Evolutionary conservation across 2,888 invertebrate genomes (phyloP).

Genomic region (Megamerina dolium): DNA sequence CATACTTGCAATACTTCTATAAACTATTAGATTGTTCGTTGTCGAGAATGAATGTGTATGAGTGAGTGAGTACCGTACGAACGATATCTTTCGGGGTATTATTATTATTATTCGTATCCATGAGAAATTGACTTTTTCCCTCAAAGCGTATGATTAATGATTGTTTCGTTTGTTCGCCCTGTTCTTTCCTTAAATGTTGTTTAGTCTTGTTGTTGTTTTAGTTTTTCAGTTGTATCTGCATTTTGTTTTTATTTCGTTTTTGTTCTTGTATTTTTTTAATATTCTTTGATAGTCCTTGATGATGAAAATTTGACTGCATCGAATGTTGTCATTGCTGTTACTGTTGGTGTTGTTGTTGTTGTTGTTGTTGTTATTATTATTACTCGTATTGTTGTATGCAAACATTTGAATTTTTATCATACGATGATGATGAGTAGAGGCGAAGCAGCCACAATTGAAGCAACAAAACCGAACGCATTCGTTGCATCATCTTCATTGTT

Average conservation of each 20-base stretch:
- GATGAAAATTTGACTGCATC: conserved; percentile 17
- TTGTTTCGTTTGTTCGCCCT: conserved; percentile 29
- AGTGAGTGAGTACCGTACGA: too few species aligned
- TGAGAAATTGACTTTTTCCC: conserved; percentile 43
- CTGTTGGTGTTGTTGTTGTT: conserved; percentile 18
- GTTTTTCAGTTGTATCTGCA: conserved; percentile 14
- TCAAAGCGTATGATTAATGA: conserved; percentile 41
- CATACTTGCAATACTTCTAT: too few species aligned
- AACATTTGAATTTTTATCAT: too few species aligned
- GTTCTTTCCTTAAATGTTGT: too few species aligned
- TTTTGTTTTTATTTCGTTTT: conserved; percentile 13
- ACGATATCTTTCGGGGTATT: too few species aligned
- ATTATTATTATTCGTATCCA: too few species aligned
- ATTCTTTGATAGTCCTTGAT: conserved; percentile 22
- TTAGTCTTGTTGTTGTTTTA: too few species aligned
- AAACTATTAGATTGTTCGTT: too few species aligned
- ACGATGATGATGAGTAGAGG: too few species aligned
- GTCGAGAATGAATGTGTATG: too few species aligned
- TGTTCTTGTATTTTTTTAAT: conserved; percentile 4
- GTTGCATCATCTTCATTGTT: conserved; percentile 10
- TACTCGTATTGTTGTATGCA: too few species aligned
- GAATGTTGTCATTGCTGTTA: conserved; percentile 19
- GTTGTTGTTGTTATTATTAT: too few species aligned
- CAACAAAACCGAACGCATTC: conserved; percentile 18
- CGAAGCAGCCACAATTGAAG: background rate